Evolutionary conservation across 2,888 invertebrate genomes (phyloP).

Genomic region (Brenthis daphne): DNA sequence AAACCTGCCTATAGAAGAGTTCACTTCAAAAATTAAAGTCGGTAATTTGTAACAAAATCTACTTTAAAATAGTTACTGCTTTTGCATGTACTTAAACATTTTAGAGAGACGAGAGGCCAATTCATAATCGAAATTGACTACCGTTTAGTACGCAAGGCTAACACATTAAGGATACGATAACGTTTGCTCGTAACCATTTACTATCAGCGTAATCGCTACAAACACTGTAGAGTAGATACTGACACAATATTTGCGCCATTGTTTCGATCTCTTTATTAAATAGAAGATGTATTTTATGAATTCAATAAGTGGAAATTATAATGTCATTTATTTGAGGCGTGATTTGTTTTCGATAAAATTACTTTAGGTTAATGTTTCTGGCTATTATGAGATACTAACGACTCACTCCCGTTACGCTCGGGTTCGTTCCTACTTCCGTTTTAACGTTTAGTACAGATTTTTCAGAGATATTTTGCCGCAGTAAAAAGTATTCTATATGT

Average conservation of each 20-base stretch:
- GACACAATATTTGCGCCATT: background rate
- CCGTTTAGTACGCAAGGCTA: slow-evolving; percentile 22
- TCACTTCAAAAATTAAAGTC: no score
- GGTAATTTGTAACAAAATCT: no score
- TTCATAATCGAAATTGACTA: slow-evolving; percentile 18
- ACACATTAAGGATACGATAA: slow-evolving; percentile 32
- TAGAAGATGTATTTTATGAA: background rate
- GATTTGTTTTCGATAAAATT: no score
- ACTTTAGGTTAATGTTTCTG: no score
- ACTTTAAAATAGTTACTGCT: background rate
- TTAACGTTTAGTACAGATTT: no score
- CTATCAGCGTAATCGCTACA: slow-evolving; percentile 27
- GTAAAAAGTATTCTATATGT: no score
- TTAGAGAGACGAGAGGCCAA: slow-evolving; percentile 11
- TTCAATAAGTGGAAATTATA: background rate
- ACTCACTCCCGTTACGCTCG: no score
- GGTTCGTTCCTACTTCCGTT: no score
- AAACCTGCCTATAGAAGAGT: no score
- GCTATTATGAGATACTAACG: no score
- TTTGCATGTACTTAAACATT: background rate
- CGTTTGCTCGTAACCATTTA: slow-evolving; percentile 22
- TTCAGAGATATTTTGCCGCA: no score
- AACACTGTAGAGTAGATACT: slow-evolving; percentile 20
- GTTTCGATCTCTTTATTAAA: slow-evolving; percentile 8
- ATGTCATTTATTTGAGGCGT: no score